Evolutionary conservation across 1,140 invertebrate genomes (phyloP), one percentile per base, ranked within the genome.

Genomic region (Ephestia elutella): DNA sequence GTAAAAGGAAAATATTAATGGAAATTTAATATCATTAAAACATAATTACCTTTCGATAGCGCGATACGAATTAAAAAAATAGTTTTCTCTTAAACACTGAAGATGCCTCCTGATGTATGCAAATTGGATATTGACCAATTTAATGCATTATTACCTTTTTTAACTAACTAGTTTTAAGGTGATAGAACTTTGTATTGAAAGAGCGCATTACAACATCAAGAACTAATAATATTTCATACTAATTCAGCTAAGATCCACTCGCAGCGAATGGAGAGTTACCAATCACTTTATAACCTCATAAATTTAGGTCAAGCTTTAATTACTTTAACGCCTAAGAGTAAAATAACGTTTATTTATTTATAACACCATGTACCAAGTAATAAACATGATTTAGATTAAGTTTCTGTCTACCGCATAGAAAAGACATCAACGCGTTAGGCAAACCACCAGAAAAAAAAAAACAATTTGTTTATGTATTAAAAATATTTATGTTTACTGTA

Each of bases 381-480:
- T n/a, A n/a, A n/a, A 48, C 7, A n/a, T 15, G 2, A 5, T 5
- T n/a, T 15, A 7, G n/a, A n/a, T n/a, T n/a, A n/a, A n/a, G n/a
- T 15, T 2, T 44, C 13, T 15, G 13, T 44, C 13, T 1, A 44
- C 15, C 28, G 13, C 35, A 25, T 54, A 54, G 19, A 58, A 57
- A 62, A 62, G 60, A 62, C 60, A 62, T 62, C 60, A 62, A 62
- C 60, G 60, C 60, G 54, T 53, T 11, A 50, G 3, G 10, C 13
- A 17, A 8, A 44, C 15, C 38, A 15, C 38, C 2, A 15, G 11
- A 38, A 38, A 11, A 38, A 18, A 49, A 49, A 7, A 7, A 49
- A 5, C 5, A 7, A 49, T 49, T 18, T 18, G 4, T 18, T 18
- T 49, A 49, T 7, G 11, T 3, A 44, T 2, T n/a, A n/a, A n/a